Evolutionary conservation across 2,113 vertebrate species (phyloP).

Genomic region (Oryctolagus cuniculus): DNA sequence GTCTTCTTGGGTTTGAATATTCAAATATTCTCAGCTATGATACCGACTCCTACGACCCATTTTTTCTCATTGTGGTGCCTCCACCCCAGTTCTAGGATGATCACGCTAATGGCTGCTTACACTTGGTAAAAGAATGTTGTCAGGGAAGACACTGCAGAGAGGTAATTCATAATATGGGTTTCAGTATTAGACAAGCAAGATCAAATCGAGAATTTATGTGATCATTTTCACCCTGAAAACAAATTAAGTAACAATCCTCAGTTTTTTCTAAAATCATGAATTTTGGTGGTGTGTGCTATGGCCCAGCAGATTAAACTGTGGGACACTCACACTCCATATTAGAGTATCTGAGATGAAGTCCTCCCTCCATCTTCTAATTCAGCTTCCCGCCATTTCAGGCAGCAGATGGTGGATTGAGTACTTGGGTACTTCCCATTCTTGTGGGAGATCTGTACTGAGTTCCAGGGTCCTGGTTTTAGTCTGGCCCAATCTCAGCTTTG

Average conservation of each 20-base stretch:
- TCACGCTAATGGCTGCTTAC: not conserved
- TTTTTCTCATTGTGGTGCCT: not conserved
- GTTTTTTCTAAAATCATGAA: not conserved
- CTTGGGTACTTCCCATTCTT: no score
- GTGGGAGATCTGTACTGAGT: no score
- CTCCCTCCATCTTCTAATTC: no score
- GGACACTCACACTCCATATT: no score
- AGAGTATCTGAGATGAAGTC: no score
- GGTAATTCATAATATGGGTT: not conserved
- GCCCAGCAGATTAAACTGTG: no score
- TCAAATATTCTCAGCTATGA: not conserved
- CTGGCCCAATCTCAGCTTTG: no score
- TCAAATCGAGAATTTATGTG: not conserved
- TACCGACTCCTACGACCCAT: not conserved
- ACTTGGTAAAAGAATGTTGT: not conserved
- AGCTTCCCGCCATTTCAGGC: no score
- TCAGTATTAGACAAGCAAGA: not conserved
- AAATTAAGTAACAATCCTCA: constrained; percentile 11
- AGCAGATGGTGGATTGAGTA: no score
- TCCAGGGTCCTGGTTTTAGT: no score
- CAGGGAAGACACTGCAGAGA: not conserved
- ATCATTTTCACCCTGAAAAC: not conserved
- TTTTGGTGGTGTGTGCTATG: not conserved
- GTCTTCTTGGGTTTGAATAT: not conserved
- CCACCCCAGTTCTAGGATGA: not conserved